Evolutionary conservation across 2,888 invertebrate species (phyloP).

Genomic region (Dermolepida albohirtum): DNA sequence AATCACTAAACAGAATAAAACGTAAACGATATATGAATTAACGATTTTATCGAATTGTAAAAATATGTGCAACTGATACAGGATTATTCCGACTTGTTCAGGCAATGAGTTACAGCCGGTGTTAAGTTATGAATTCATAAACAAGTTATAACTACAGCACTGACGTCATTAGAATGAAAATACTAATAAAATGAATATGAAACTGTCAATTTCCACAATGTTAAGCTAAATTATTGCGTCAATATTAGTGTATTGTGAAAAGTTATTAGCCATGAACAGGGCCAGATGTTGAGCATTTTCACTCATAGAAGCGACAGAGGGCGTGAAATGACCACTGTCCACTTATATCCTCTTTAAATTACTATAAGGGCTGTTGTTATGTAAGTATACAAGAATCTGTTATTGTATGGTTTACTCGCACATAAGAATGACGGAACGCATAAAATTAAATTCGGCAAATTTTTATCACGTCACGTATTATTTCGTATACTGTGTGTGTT

Average conservation of each 20-base stretch:
- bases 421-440: no score
- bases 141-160: constrained; percentile 54
- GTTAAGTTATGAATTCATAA: constrained; percentile 58
- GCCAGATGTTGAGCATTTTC: constrained; percentile 46
- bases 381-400: neutral
- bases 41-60: no score
- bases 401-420: no score
- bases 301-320: constrained; percentile 11
- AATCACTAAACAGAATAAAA: no score
- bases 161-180: constrained; percentile 59
- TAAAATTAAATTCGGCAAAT: constrained; percentile 2
- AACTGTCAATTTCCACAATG: constrained; percentile 60
- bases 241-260: constrained; percentile 45
- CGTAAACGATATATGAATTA: no score
- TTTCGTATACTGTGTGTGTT: no score
- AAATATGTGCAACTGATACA: no score
- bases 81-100: neutral
- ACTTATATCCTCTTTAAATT: constrained; percentile 39
- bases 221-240: constrained; percentile 41
- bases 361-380: constrained; percentile 1
- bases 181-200: constrained; percentile 60
- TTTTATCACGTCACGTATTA: constrained; percentile 10
- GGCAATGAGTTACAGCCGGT: no score
- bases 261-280: constrained; percentile 47
- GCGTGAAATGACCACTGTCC: constrained; percentile 48